Conservation (phyloP, 2,113 vertebrate species). For the Tyto alba region DNA sequence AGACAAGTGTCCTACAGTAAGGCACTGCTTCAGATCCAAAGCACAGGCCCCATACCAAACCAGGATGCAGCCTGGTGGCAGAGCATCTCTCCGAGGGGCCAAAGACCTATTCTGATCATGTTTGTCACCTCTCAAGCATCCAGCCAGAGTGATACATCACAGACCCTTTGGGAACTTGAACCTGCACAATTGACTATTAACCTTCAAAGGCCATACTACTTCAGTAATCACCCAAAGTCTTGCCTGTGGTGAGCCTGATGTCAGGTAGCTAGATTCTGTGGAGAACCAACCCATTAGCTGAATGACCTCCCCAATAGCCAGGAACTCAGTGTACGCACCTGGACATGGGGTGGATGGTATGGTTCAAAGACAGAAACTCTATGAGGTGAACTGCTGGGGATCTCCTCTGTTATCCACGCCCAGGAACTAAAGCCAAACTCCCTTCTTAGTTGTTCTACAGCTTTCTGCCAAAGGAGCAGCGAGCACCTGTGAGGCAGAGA, state of each 20-base stretch:
- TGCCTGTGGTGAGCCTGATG: too few relatives aligned
- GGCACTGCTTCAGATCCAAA: not conserved
- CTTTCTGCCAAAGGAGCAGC: not conserved
- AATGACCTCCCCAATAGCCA: not conserved
- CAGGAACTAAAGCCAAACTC: not conserved
- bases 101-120: not conserved
- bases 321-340: rapidly evolving
- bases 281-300: not conserved
- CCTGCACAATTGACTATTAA: not conserved
- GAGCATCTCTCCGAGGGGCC: not conserved
- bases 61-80: not conserved
- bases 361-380: not conserved
- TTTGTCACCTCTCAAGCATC: not conserved
- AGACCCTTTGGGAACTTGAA: not conserved
- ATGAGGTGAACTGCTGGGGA: not conserved
- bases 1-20: not conserved
- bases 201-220: not conserved
- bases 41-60: not conserved
- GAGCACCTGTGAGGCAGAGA: not conserved
- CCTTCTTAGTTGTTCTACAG: not conserved
- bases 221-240: not conserved
- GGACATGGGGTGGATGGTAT: not conserved
- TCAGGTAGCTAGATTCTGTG: not conserved
- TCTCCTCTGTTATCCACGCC: not conserved
- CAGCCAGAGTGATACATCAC: not conserved